These are phyloP conservation scores for Drosophila pallidifrons DNA, from an alignment of 1,140 invertebrate species.

Conservation along the genomic window DNA sequence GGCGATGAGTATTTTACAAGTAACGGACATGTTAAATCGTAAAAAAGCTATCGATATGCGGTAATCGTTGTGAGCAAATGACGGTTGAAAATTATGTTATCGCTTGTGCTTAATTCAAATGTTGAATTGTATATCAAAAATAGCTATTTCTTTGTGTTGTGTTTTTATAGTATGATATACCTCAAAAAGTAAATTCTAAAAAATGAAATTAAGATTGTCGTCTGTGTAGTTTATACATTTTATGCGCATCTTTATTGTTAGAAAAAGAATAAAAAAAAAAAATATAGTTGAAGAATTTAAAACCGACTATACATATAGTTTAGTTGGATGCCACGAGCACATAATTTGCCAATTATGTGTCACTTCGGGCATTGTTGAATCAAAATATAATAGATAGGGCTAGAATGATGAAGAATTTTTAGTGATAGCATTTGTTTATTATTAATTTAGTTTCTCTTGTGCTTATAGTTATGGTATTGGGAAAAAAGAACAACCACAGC, in stretches of 20 bases:
- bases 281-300: too few species aligned
- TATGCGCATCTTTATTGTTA: too few species aligned
- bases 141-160: neutral
- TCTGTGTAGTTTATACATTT: neutral
- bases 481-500: too few species aligned
- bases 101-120: neutral
- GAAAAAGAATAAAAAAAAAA: neutral
- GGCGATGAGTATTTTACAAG: conserved; percentile 21
- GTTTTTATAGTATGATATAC: neutral
- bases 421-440: too few species aligned
- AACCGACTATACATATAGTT: too few species aligned
- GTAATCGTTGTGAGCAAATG: neutral
- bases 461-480: too few species aligned
- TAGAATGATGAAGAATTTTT: too few species aligned
- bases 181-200: neutral
- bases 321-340: too few species aligned
- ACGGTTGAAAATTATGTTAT: neutral
- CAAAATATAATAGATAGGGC: too few species aligned
- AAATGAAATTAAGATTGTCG: neutral
- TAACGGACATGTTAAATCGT: neutral
- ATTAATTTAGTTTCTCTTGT: too few species aligned
- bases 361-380: too few species aligned
- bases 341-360: too few species aligned
- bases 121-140: neutral
- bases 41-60: conserved; percentile 6